Conservation (phyloP, 2,888 invertebrate genomes). For the Entomobrya proxima region DNA sequence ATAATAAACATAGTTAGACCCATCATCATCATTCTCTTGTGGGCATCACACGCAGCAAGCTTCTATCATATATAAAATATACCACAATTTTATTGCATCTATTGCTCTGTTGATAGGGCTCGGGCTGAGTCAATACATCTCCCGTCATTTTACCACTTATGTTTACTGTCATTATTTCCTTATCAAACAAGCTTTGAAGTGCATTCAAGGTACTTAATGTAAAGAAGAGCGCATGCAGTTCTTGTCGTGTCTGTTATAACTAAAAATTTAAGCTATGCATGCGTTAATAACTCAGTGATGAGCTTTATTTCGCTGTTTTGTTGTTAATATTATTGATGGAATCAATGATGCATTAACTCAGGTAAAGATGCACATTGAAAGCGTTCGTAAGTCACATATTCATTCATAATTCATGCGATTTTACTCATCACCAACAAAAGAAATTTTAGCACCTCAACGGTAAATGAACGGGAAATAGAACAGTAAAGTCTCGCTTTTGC, state of each 20-base stretch:
- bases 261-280: not conserved
- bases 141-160: not conserved
- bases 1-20: slow-evolving; percentile 19
- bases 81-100: not conserved
- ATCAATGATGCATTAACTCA: slow-evolving; percentile 39
- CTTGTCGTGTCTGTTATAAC: not conserved
- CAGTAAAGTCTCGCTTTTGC: not conserved
- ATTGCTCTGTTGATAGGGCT: not conserved
- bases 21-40: slow-evolving; percentile 29
- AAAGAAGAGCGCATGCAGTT: not conserved
- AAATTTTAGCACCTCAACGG: slow-evolving; percentile 23
- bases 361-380: not conserved
- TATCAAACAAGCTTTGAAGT: slow-evolving; percentile 43
- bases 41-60: slow-evolving; percentile 37
- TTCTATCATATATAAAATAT: not conserved
- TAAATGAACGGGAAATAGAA: slow-evolving; percentile 34
- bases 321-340: slow-evolving; percentile 23
- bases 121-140: not conserved
- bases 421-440: slow-evolving; percentile 3
- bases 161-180: slow-evolving; percentile 19
- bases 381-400: no score
- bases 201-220: slow-evolving; percentile 9
- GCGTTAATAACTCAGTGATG: not conserved
- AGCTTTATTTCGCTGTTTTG: not conserved
- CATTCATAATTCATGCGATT: slow-evolving; percentile 23